These are phyloP conservation scores for Sisyra terminalis DNA, from an alignment of 2,888 invertebrate species.

Conservation along the genomic window DNA sequence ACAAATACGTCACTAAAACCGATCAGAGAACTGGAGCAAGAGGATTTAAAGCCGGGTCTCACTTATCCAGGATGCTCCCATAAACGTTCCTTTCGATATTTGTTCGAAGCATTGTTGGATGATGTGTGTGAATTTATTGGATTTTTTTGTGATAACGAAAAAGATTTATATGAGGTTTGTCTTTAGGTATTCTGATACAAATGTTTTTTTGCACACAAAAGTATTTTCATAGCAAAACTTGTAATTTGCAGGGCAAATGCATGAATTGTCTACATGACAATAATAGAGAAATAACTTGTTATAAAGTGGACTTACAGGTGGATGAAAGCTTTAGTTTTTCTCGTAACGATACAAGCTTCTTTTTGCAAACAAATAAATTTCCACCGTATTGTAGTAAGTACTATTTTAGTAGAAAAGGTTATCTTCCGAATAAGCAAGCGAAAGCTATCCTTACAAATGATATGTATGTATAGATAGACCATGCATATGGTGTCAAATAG, in stretches of 20 bases:
- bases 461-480: too few relatives aligned
- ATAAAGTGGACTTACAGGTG: too few relatives aligned
- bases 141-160: conserved; percentile 19
- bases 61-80: conserved; percentile 27
- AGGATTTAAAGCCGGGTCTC: conserved; percentile 19
- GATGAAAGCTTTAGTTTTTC: too few relatives aligned
- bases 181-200: background rate
- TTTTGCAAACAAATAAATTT: too few relatives aligned
- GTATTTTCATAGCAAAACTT: background rate
- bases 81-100: conserved; percentile 27
- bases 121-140: conserved; percentile 24
- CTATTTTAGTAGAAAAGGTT: too few relatives aligned
- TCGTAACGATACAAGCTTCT: too few relatives aligned
- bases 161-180: background rate
- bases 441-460: too few relatives aligned
- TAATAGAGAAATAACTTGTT: too few relatives aligned
- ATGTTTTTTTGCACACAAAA: background rate
- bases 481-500: too few relatives aligned
- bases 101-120: conserved; percentile 22
- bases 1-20: conserved; percentile 16
- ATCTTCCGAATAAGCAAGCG: too few relatives aligned
- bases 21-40: conserved; percentile 18
- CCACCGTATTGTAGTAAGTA: too few relatives aligned
- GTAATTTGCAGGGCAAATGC: background rate
- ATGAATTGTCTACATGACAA: background rate